Conservation (phyloP, 1,140 invertebrate genomes). For the Galleria mellonella region DNA sequence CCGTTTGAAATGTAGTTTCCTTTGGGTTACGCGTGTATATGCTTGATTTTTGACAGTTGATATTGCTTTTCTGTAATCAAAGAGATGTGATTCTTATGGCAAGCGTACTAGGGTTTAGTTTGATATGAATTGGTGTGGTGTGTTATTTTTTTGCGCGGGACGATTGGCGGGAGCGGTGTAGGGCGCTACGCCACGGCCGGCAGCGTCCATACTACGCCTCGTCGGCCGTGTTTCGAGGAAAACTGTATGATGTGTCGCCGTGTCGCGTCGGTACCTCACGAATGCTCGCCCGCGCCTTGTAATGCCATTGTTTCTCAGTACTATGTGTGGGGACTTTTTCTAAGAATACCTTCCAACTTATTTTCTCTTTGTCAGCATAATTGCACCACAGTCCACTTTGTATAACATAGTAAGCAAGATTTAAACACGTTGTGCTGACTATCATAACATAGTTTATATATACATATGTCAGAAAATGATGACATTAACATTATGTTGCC, state of each 20-base stretch:
- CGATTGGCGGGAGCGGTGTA: slow-evolving; percentile 53
- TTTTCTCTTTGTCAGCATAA: slow-evolving; percentile 8
- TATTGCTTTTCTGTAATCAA: slow-evolving; percentile 46
- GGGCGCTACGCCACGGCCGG: slow-evolving; percentile 37
- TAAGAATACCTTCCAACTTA: neutral
- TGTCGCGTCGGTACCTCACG: slow-evolving; percentile 31
- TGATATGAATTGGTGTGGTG: slow-evolving; percentile 27
- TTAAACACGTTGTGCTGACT: slow-evolving; percentile 47
- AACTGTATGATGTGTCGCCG: slow-evolving; percentile 40
- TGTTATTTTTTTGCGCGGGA: slow-evolving; percentile 71
- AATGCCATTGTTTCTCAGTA: slow-evolving; percentile 16
- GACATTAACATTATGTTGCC: too few relatives aligned
- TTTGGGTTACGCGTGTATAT: slow-evolving; percentile 65
- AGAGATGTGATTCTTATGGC: slow-evolving; percentile 53
- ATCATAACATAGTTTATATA: slow-evolving; percentile 31
- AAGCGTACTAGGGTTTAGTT: slow-evolving; percentile 44
- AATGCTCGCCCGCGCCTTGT: slow-evolving; percentile 25
- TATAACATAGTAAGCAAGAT: slow-evolving; percentile 3
- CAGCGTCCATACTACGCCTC: slow-evolving; percentile 25
- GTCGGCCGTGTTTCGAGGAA: slow-evolving; percentile 61
- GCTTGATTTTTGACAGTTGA: slow-evolving; percentile 74
- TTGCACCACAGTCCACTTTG: too few relatives aligned
- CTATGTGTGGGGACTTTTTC: neutral
- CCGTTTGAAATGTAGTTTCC: slow-evolving; percentile 66
- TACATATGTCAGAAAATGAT: too few relatives aligned